Percentiles rank a stretch among this genome's conserved stretches.
These are phyloP conservation scores for Uloborus diversus DNA, from an alignment of 1,140 invertebrate genomes.

Conservation along the genomic window DNA sequence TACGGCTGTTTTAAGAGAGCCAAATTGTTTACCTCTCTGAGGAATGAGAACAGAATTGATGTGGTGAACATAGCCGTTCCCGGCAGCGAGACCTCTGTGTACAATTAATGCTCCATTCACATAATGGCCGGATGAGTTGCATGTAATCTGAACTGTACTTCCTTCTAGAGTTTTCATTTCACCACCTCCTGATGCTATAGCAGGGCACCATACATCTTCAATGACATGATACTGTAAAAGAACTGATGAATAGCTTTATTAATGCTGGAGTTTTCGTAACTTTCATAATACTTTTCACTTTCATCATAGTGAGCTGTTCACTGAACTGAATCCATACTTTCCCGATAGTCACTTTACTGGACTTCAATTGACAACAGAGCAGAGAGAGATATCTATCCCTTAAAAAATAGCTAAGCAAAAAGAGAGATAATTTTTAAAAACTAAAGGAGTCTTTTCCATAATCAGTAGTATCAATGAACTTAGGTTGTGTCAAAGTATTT, in stretches of 20 bases:
- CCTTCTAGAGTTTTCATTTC: not conserved
- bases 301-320: too few relatives aligned
- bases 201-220: not conserved
- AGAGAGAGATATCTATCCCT: too few relatives aligned
- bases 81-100: not conserved
- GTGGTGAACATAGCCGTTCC: constrained; percentile 22
- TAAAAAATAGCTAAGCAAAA: too few relatives aligned
- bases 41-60: constrained; percentile 22
- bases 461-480: too few relatives aligned
- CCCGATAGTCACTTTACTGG: too few relatives aligned
- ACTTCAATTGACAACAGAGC: too few relatives aligned
- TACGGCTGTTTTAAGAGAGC: not conserved
- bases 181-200: not conserved
- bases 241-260: not conserved
- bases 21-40: constrained; percentile 3
- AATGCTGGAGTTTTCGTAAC: too few relatives aligned
- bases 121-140: constrained; percentile 4
- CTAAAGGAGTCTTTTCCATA: too few relatives aligned
- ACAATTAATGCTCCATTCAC: constrained; percentile 11
- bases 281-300: too few relatives aligned
- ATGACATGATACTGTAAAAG: constrained; percentile 20
- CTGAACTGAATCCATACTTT: too few relatives aligned
- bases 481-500: too few relatives aligned
- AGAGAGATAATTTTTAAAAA: too few relatives aligned
- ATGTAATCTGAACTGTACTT: not conserved